Evolutionary conservation across 2,797 vertebrate species (phyloP), one percentile per base, ranked within the genome.

Genomic region (Coendou prehensilis): DNA sequence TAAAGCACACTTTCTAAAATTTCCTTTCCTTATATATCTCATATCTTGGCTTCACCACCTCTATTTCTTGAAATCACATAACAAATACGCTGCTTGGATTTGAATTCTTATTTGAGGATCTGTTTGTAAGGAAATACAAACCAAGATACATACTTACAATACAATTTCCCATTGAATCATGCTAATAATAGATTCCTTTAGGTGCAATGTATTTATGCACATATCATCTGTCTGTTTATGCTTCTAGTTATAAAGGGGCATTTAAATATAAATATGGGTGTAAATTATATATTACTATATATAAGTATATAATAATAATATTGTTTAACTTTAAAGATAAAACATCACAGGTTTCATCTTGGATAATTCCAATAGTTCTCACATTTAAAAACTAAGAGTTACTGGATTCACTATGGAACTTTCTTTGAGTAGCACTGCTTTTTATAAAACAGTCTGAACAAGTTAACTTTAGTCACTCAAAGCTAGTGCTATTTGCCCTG

Each of bases 71-170:
- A 73, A 15, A 83, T 87, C 41, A 59, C 52, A 22, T 37, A 86
- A 52, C 63, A 87, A 82, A 67, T 78, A 83, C 52, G 57, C 9
- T 95, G 64, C 83, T n/a, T 83, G 37, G 30, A 83, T 81, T 83
- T 83, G 20, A 91, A 93, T 91, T 22, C 23, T 78, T 87, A 86
- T 69, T 93, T 79, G 30, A 92, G 37, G 26, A 76, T 83, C 6
- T 89, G 30, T 78, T 92, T 94, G 47, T 52, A 67, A 87, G 69
- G 14, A 95, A 83, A 92, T 41, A 73, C 10, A 83, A 89, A 78
- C 64, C 26, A 80, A 41, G 20, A 82, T 52, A 86, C 8, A 80
- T 52, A 73, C 82, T 76, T 87, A 83, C 9, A 95, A 37, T 89
- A 30, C 0, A 11, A 47, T 87, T 92, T 97, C n/a, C 57, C 30